Conservation (phyloP, 2,888 invertebrate genomes). For the Oithona nana region DNA sequence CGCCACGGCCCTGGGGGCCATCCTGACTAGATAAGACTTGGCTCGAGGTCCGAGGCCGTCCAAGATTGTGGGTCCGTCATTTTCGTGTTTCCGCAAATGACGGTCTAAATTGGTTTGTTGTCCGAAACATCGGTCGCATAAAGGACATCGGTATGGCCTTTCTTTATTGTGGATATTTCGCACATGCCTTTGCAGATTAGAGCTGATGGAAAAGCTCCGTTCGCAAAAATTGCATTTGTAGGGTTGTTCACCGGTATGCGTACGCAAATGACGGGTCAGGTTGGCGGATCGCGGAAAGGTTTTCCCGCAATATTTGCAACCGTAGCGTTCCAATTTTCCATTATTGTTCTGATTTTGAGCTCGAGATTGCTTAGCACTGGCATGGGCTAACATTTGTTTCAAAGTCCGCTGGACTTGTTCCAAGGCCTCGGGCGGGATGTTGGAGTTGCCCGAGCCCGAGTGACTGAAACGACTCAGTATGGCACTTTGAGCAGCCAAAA, state of each 20-base stretch:
- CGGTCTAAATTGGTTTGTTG: constrained; percentile 96
- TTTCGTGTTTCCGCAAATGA: constrained; percentile 93
- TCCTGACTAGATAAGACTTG: constrained; percentile 11
- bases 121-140: constrained; percentile 93
- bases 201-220: constrained; percentile 93
- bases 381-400: not conserved
- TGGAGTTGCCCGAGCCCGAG: not conserved
- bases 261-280: constrained; percentile 81
- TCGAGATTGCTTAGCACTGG: not conserved
- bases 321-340: constrained; percentile 49
- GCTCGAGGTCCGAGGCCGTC: constrained; percentile 19
- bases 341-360: not conserved
- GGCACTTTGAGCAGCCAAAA: not conserved
- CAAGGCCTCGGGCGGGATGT: not conserved
- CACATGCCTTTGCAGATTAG: constrained; percentile 92
- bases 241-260: constrained; percentile 94
- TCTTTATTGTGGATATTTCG: constrained; percentile 98
- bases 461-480: not conserved
- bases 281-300: constrained; percentile 92
- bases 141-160: constrained; percentile 88
- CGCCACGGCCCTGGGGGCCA: not conserved
- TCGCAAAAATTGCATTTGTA: constrained; percentile 98
- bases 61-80: constrained; percentile 55
- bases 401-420: not conserved
- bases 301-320: constrained; percentile 93